Evolutionary conservation across 2,113 vertebrate genomes (phyloP).

Genomic region (Paramormyrops kingsleyae): DNA sequence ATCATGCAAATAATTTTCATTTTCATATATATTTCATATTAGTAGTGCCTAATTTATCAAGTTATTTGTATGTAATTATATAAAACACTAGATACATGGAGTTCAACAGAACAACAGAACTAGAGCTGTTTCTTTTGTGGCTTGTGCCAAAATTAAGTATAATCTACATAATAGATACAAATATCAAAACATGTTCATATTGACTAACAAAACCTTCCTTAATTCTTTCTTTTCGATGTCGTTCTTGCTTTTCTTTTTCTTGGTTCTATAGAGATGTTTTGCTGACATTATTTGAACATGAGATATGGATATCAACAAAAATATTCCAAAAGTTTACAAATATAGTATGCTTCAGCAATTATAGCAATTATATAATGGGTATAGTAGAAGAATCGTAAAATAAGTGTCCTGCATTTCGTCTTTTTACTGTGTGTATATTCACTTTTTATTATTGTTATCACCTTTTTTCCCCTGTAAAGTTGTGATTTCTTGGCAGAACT

Average conservation of each 20-base stretch:
- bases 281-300: background rate
- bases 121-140: background rate
- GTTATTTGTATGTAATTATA: background rate
- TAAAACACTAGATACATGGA: background rate
- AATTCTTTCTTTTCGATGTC: background rate
- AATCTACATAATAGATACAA: background rate
- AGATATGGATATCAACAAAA: background rate
- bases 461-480: background rate
- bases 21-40: background rate
- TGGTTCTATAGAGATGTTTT: background rate
- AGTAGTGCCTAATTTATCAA: background rate
- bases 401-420: background rate
- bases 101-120: background rate
- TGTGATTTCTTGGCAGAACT: background rate
- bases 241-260: background rate
- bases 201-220: background rate
- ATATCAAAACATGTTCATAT: background rate
- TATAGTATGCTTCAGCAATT: background rate
- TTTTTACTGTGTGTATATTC: background rate
- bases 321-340: background rate
- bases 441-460: background rate
- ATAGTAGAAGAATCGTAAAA: background rate
- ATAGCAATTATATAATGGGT: background rate
- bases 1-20: background rate
- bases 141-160: background rate